Percentiles rank a stretch among this genome's conserved stretches.
Conservation (phyloP, 1,140 invertebrate genomes). For the Drosophila trapezifrons region DNA sequence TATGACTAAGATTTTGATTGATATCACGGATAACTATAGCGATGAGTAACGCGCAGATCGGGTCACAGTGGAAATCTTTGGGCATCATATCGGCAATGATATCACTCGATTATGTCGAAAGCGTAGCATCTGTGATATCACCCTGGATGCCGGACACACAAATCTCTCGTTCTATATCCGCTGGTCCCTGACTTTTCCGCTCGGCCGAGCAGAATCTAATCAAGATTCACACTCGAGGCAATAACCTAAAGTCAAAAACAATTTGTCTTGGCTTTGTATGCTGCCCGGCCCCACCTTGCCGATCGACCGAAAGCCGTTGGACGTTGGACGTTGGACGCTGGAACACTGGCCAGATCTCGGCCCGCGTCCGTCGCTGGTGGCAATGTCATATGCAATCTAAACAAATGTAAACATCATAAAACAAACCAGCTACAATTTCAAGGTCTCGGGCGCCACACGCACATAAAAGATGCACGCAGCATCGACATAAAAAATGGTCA, state of each 20-base stretch:
- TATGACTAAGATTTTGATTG: slow-evolving; percentile 61
- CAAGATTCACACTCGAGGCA: slow-evolving; percentile 44
- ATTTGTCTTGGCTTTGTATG: slow-evolving; percentile 68
- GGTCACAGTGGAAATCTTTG: slow-evolving; percentile 13
- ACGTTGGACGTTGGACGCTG: not conserved
- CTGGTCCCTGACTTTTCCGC: slow-evolving; percentile 17
- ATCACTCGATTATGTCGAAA: slow-evolving; percentile 4
- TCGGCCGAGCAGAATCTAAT: slow-evolving; percentile 43
- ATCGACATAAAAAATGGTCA: slow-evolving; percentile 64
- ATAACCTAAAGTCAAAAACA: slow-evolving; percentile 53
- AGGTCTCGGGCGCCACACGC: slow-evolving; percentile 78
- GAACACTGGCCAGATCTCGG: slow-evolving; percentile 6
- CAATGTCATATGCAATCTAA: slow-evolving; percentile 82
- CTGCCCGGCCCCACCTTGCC: slow-evolving; percentile 37
- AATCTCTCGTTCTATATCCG: slow-evolving; percentile 8
- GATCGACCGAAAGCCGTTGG: slow-evolving; percentile 26
- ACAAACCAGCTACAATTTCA: slow-evolving; percentile 79
- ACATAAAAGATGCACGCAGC: slow-evolving; percentile 79
- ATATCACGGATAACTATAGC: slow-evolving; percentile 66
- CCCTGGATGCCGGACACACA: not conserved
- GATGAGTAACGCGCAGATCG: slow-evolving; percentile 50
- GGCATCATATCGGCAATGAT: slow-evolving; percentile 11
- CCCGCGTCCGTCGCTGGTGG: slow-evolving; percentile 61
- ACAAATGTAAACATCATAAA: slow-evolving; percentile 82
- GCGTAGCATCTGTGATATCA: not conserved